A percentile compares a stretch with the other conserved stretches of the same genome.
Evolutionary conservation across 2,888 invertebrate species (phyloP).

Genomic region (Dermolepida albohirtum): DNA sequence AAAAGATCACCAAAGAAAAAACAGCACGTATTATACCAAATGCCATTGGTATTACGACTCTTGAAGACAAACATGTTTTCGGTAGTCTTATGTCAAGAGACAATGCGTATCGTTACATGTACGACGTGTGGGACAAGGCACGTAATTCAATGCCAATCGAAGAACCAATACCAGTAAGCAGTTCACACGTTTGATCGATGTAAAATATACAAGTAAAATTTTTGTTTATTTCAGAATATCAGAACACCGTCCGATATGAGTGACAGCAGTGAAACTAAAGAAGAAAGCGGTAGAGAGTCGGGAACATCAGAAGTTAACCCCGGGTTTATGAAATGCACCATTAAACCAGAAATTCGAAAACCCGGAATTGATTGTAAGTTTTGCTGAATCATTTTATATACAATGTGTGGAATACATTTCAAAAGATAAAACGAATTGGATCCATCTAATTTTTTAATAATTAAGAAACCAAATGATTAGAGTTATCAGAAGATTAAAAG

Average conservation of each 20-base stretch:
- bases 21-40: conserved; percentile 95
- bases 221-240: conserved; percentile 38
- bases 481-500: too few relatives aligned
- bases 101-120: conserved; percentile 88
- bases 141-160: conserved; percentile 56
- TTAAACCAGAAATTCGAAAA: conserved; percentile 38
- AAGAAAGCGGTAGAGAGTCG: conserved; percentile 53
- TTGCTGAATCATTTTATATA: neutral
- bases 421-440: too few relatives aligned
- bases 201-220: neutral
- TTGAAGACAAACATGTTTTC: conserved; percentile 88
- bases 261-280: conserved; percentile 54
- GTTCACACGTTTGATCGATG: neutral
- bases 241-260: conserved; percentile 49
- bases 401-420: too few relatives aligned
- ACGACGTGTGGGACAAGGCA: conserved; percentile 83
- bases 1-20: conserved; percentile 91
- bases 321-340: conserved; percentile 46
- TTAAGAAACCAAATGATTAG: too few relatives aligned
- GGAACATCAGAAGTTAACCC: conserved; percentile 45
- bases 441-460: too few relatives aligned
- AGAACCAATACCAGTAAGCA: conserved; percentile 41
- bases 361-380: conserved; percentile 35
- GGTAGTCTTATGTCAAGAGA: conserved; percentile 91
- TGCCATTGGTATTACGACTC: conserved; percentile 85